Percentiles rank a stretch among this genome's conserved stretches.
Evolutionary conservation across 2,113 vertebrate species (phyloP).

Genomic region (Xiphophorus hellerii): DNA sequence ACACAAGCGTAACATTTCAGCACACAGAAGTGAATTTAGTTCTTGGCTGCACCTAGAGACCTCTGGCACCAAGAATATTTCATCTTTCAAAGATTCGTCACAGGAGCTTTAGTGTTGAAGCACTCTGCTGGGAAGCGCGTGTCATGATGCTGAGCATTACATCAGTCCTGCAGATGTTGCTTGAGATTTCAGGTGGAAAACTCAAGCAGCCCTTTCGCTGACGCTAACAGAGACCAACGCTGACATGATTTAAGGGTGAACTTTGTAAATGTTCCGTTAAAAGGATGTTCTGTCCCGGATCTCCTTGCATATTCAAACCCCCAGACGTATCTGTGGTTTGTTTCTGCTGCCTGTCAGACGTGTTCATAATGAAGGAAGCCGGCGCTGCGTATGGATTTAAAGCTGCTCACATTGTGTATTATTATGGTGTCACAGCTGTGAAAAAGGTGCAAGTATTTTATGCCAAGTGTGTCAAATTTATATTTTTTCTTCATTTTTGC

Average conservation of each 20-base stretch:
- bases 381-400: background rate
- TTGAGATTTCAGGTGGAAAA: background rate
- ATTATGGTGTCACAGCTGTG: too few species aligned
- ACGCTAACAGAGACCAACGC: slow-evolving; percentile 21
- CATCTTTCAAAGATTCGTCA: slow-evolving; percentile 8
- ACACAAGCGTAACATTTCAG: background rate
- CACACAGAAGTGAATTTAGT: background rate
- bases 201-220: background rate
- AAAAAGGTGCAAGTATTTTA: background rate
- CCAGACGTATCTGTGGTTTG: background rate
- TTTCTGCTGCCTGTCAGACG: background rate
- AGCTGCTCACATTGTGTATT: background rate
- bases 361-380: background rate
- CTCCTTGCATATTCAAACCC: background rate
- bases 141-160: background rate
- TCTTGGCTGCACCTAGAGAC: slow-evolving; percentile 12
- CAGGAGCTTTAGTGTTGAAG: background rate
- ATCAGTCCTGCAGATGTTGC: slow-evolving; percentile 1
- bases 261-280: slow-evolving; percentile 8
- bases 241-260: background rate
- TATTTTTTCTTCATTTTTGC: slow-evolving; percentile 16
- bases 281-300: background rate
- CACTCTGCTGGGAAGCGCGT: background rate
- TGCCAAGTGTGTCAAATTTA: slow-evolving; percentile 2
- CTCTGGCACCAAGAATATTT: background rate